Evolutionary conservation across 1,140 invertebrate genomes (phyloP), one percentile per base, ranked within the genome.

Genomic region (Danaus melanippus): DNA sequence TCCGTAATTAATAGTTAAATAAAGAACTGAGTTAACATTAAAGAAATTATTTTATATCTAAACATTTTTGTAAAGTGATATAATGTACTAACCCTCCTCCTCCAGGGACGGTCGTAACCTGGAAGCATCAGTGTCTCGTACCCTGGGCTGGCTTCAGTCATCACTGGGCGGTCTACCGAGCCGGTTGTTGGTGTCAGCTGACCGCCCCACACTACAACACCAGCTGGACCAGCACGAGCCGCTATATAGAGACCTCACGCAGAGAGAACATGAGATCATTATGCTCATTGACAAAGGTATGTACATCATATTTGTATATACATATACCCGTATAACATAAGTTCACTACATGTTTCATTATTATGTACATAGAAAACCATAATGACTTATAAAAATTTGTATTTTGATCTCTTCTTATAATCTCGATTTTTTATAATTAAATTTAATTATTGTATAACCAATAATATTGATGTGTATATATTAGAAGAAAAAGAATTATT

Each of bases 221-320:
- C 97, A 98, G 87, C 88, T 97, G 41, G 92, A 93, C 62, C 91
- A 94, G 51, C 96, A 97, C 75, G 95, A 97, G 84, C 95, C 95
- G 1, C 89, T 96, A 11, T 97, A 97, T 74, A 89, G 94, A 56
- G 94, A 97, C 69, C 93, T 97, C 1, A 92, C 96, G 86, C 90
- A 92, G 50, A 93, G 96, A 60, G 96, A 98, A 74, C 96, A 97
- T 69, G 96, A 98, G 87, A 92, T 98, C 0, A 96, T 97, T 59
- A 96, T 97, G 94, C 88, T 98, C 4, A 82, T 98, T 12, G 96
- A 97, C 71, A 97, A 97, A 86, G 97, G 96, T 62, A 89, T 92
- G 54, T 3, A 46, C 21, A 32, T 32, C 2, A 32, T 7, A 32
- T 32, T 7, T 32, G 21, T 32, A 32, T 32, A 32, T 32, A 32